phyloP scores from a whole-genome alignment of 2,797 vertebrate genomes.

The Smutsia gigantea region DNA sequence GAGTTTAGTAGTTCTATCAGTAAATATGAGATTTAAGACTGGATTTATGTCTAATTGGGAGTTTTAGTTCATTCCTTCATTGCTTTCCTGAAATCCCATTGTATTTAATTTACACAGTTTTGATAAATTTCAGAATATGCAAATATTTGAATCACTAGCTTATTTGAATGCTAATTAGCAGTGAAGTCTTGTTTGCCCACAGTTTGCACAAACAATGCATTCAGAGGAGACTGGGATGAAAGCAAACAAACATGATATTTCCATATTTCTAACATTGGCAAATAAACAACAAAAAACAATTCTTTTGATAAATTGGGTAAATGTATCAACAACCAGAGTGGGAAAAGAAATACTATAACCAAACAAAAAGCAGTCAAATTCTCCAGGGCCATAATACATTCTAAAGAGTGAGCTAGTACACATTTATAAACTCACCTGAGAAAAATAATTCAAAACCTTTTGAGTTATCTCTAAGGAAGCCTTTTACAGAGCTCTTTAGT shows the following conservation, averaged over 20 bases:
- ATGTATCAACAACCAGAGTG: background rate
- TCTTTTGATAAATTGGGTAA: constrained; percentile 4
- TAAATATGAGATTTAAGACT: background rate
- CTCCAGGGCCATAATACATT: background rate
- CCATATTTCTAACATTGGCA: background rate
- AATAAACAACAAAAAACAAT: background rate
- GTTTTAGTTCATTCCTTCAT: background rate
- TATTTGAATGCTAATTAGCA: constrained; percentile 40
- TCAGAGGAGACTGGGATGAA: background rate
- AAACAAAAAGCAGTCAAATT: background rate
- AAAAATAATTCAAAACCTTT: background rate
- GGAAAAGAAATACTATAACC: background rate
- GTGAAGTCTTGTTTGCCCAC: constrained; percentile 13
- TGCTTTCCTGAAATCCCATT: background rate
- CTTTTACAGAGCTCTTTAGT: background rate
- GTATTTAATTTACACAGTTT: constrained; percentile 25
- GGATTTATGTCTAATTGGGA: background rate
- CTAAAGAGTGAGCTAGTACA: background rate
- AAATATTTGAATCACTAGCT: constrained; percentile 48
- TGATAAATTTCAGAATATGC: constrained; percentile 24
- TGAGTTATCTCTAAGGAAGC: background rate
- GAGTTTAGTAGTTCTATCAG: background rate
- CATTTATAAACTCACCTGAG: background rate
- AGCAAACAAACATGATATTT: background rate
- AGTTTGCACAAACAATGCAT: background rate